A percentile compares a stretch with the other conserved stretches of the same genome.
These are phyloP conservation scores for Oceanodroma leucorhoa DNA, from an alignment of 2,797 vertebrate genomes.

Conservation along the genomic window DNA sequence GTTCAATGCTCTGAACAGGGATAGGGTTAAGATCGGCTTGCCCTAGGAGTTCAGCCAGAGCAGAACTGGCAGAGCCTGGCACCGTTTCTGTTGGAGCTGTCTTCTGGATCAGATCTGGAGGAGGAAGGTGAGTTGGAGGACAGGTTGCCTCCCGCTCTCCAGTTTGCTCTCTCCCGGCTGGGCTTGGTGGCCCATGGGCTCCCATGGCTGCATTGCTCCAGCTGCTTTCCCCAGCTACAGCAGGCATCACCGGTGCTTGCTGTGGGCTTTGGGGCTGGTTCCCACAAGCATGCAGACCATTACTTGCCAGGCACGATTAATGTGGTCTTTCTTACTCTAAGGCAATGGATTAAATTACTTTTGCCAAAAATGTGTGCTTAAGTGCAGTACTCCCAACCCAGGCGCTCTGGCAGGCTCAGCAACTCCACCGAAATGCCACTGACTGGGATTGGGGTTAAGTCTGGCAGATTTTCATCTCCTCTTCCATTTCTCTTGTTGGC, in stretches of 20 bases:
- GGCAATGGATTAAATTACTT: background rate
- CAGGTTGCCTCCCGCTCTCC: background rate
- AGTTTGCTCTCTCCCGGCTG: background rate
- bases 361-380: background rate
- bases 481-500: background rate
- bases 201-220: background rate
- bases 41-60: background rate
- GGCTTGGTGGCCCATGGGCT: background rate
- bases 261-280: background rate
- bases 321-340: background rate
- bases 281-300: background rate
- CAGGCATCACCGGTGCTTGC: background rate
- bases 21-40: background rate
- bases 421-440: background rate
- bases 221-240: background rate
- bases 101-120: background rate
- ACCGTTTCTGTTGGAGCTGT: background rate
- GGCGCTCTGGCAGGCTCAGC: rapidly evolving
- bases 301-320: background rate
- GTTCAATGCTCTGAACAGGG: background rate
- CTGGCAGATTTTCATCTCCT: background rate
- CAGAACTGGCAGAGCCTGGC: background rate
- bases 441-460: background rate
- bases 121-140: background rate
- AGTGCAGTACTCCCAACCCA: background rate